Base-by-base conservation (phyloP, 2,888 invertebrate species). In the Oithona nana region DNA sequence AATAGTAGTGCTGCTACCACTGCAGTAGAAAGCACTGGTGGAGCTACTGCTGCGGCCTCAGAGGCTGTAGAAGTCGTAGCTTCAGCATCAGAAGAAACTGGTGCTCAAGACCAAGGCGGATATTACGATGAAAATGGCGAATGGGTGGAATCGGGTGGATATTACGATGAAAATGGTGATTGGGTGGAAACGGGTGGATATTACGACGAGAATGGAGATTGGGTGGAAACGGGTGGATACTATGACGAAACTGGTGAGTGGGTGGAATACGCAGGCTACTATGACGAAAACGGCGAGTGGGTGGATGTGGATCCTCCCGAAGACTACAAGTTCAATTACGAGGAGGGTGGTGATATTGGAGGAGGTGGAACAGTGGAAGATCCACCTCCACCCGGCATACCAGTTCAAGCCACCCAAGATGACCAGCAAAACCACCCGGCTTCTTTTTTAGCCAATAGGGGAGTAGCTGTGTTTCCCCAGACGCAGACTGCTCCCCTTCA, bases 201-300 rank as follows among this genome's bases (percentile, higher is more conserved):
- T 39, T 54, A 54, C 39, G 62, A 62, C 39, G 62, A 62, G 56
- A 54, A 62, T 28, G 62, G 62, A 4, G 62, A 62, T 11, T 62
- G 62, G 62, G 48, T 56, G 4, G 62, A 62, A 29, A 59, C 59
- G 13, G 56, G 52, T 1, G 62, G 62, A 20, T 62, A 56, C 39
- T 62, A 62, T 24, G 62, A 62, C 29, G 56, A 62, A 26, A 54
- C 56, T 20, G 62, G 62, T 11, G 62, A 56, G 26, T 62, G 56
- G 48, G 28, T 56, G 16, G 62, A 62, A 39, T 62, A 62, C 26
- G 55, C 59, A 13, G 59, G 59, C 1, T 59, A 59, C 28, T 59
- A 62, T 24, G 52, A 62, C 56, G 48, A 39, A 1, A 62, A 62
- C 20, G 62, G 62, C 13, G 52, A 62, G 26, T 62, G 62, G 62